These are phyloP conservation scores for Amphipoea lucens DNA, from an alignment of 2,888 invertebrate genomes.

Conservation along the genomic window DNA sequence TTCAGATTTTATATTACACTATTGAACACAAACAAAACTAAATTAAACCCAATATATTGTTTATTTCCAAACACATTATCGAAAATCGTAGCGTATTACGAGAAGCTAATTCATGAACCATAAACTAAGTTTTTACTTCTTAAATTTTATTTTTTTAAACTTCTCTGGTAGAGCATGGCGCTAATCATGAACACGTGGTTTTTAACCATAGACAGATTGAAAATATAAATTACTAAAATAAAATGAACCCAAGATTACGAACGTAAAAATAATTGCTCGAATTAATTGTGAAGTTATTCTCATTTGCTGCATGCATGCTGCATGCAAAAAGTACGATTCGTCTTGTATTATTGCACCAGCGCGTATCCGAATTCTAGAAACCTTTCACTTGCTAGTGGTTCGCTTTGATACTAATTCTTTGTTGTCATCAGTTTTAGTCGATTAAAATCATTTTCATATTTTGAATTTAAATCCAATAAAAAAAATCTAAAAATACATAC, in stretches of 20 bases:
- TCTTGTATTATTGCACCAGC: background rate
- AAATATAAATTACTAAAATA: background rate
- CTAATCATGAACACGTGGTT: conserved; percentile 78
- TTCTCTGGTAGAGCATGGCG: conserved; percentile 58
- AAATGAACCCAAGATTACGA: background rate
- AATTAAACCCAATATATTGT: conserved; percentile 80
- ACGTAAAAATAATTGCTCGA: background rate
- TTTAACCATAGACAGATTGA: conserved; percentile 73
- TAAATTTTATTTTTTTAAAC: conserved; percentile 74
- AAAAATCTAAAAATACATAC: background rate
- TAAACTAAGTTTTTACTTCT: conserved; percentile 80
- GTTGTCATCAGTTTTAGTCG: background rate
- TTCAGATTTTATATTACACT: conserved; percentile 73
- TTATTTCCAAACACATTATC: conserved; percentile 89
- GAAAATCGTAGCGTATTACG: conserved; percentile 86
- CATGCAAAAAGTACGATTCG: background rate
- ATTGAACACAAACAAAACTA: conserved; percentile 75
- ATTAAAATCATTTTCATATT: background rate
- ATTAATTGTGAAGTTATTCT: background rate
- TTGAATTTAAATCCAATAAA: no score
- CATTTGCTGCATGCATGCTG: background rate
- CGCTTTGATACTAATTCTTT: background rate
- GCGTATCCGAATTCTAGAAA: conserved; percentile 31
- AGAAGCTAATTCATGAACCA: conserved; percentile 88
- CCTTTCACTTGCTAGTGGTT: conserved; percentile 44